Evolutionary conservation across 92 coral and sea anemone genomes (phyloP), one percentile per base, ranked within the genome.

Genomic region (Palythoa heliodiscus): DNA sequence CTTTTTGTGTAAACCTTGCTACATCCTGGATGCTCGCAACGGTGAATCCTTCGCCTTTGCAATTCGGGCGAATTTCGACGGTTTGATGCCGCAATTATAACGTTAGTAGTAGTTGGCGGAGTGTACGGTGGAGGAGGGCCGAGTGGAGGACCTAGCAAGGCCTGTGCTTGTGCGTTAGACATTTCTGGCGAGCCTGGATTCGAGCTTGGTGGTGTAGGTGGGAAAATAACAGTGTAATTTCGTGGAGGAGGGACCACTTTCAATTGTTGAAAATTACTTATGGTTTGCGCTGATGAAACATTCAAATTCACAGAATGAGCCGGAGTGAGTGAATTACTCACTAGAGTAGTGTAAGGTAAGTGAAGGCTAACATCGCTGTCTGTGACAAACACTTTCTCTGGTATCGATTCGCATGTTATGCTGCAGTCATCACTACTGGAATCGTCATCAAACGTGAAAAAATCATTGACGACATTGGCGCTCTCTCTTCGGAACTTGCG

Each of bases 151-250:
- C 89, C 88, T 15, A 86, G 73, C 10, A 97, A 87, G 52, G 91
- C 93, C 6, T 92, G 93, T 63, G 91, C 86, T 19, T 91, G 93
- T 20, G 95, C 92, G 79, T 89, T 94, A 7, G 91, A 87, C 83
- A 84, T 89, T 68, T 97, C 99, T n/a, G 99, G 99, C 39, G 99
- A 97, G 39, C 99, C 99, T 60, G 99, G 99, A 82, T 97, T 97
- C 1, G 99, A 97, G 77, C 88, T 95, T 50, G 99, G 99, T 71
- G 99, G 99, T 2, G 99, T 97, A 3, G 99, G 99, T 20, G 99
- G 99, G 79, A 92, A 97, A 53, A 97, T 93, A 14, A 95, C 96
- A 0, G 93, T 91, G 88, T 94, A 91, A 37, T 94, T 95, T 22
- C 98, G 92, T 4, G 98, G 98, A 1, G 98, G 98, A 61, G 94